Percentiles rank a stretch among this genome's conserved stretches.
phyloP scores from a whole-genome alignment of 2,797 vertebrate species.

The Lepus oiostolus region DNA sequence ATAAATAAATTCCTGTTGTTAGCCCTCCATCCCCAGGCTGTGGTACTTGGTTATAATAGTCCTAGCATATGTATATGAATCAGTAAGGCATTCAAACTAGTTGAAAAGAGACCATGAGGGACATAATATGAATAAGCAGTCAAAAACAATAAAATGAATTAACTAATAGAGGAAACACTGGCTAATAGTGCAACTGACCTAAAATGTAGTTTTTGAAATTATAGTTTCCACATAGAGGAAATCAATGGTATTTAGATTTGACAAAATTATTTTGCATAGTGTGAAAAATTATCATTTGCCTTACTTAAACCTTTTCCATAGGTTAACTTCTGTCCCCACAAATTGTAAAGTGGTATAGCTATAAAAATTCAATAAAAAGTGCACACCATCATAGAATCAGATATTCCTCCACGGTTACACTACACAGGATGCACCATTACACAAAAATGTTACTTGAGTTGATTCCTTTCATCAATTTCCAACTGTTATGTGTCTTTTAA shows the following conservation, averaged over 20 bases:
- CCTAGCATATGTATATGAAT: not conserved
- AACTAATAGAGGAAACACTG: not conserved
- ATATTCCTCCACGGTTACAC: not conserved
- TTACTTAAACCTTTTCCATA: not conserved
- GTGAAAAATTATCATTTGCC: not conserved
- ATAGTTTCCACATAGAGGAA: not conserved
- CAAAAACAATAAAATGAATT: not conserved
- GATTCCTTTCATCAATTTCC: not conserved
- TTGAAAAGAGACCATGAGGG: not conserved
- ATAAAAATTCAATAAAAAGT: not conserved
- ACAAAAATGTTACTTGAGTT: not conserved
- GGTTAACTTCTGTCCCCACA: not conserved
- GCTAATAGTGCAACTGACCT: not conserved
- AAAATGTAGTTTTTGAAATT: not conserved
- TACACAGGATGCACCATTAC: not conserved
- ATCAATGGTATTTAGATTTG: not conserved
- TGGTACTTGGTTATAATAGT: not conserved
- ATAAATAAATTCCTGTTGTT: not conserved
- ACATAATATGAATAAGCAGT: not conserved
- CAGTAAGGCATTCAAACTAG: not conserved
- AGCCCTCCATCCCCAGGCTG: not conserved
- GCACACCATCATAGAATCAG: not conserved
- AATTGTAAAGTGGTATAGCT: not conserved
- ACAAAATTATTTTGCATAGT: not conserved
- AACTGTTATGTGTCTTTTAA: not conserved